Evolutionary conservation across 2,888 invertebrate genomes (phyloP), one percentile per base, ranked within the genome.

Genomic region (Melanophora roralis): DNA sequence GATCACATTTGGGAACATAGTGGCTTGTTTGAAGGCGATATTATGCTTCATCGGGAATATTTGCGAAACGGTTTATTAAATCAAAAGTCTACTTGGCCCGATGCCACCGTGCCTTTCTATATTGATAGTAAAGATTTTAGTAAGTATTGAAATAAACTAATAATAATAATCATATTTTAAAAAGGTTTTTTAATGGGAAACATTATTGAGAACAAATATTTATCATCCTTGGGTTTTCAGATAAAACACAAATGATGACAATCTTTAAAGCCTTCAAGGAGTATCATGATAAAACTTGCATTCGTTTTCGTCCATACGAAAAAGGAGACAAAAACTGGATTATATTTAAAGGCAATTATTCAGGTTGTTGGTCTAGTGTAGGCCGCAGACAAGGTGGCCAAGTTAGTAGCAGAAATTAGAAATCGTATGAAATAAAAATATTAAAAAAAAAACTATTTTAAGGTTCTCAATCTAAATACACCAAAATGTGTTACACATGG

Each of bases 311-410:
- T 1, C 92, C 93, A 0, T 92, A 91, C 77, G 89, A 91, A 57
- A 89, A 91, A 79, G 90, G 90, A 1, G 92, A 93, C 83, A 86
- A 88, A 9, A 91, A 93, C 85, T 94, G 92, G 87, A 89, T 94
- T 12, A 89, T 90, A 16, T 90, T 94, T 77, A 91, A 92, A 85
- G 90, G 91, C 47, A 89, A 89, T 81, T 89, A 89, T 47, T 89
- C 92, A 0, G 93, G 94, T 12, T 94, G 94, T 85, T 94, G 93
- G 91, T 94, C 94, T 1, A 91, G 92, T 83, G 93, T 94, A 2
- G 94, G 94, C 0, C 86, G 87, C 57, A 90, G 92, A 36, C 92
- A 92, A 2, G 92, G 92, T 0, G 92, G 92, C 6, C 94, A 94
- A 87, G 91, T 86, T 38, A 73, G 69, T 12, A 43, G 0, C 9